phyloP scores from a whole-genome alignment of 2,113 vertebrate genomes.

The Campylomormyrus tamandua region DNA sequence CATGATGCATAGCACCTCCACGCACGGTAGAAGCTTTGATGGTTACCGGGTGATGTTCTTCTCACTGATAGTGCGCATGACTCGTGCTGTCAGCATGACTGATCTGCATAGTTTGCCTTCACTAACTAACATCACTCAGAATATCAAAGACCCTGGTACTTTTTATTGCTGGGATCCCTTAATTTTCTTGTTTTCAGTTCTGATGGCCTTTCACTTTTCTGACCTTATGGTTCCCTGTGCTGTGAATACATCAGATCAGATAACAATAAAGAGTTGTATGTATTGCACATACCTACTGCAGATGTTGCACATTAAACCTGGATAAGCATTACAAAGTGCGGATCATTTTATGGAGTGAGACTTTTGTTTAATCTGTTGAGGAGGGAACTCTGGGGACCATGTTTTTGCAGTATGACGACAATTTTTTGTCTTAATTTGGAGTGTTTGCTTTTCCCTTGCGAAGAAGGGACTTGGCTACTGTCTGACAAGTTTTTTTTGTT shows the following conservation, averaged over 20 bases:
- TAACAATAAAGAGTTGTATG: conserved; percentile 65
- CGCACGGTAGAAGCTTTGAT: conserved; percentile 43
- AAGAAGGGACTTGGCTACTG: not conserved
- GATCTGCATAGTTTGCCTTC: conserved; percentile 6
- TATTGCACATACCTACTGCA: conserved; percentile 73
- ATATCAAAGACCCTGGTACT: conserved; percentile 18
- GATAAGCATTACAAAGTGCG: conserved; percentile 68
- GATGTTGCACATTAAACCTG: conserved; percentile 75
- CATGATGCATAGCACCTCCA: conserved; percentile 38
- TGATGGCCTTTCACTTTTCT: conserved; percentile 64
- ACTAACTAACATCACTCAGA: conserved; percentile 35
- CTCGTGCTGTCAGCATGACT: not conserved
- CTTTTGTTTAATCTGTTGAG: not conserved
- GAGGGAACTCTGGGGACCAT: not conserved
- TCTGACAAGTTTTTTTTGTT: not conserved
- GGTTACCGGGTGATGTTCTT: conserved; percentile 30
- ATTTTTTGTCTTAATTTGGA: not conserved
- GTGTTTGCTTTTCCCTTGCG: not conserved
- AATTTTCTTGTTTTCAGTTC: conserved; percentile 49
- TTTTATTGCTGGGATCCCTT: conserved; percentile 39
- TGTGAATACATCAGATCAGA: conserved; percentile 62
- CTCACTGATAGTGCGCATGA: conserved; percentile 12
- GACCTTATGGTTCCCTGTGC: conserved; percentile 64
- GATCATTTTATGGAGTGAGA: conserved; percentile 43
- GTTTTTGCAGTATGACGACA: not conserved